phyloP scores from a whole-genome alignment of 2,113 vertebrate genomes.

The Lasiurus borealis region DNA sequence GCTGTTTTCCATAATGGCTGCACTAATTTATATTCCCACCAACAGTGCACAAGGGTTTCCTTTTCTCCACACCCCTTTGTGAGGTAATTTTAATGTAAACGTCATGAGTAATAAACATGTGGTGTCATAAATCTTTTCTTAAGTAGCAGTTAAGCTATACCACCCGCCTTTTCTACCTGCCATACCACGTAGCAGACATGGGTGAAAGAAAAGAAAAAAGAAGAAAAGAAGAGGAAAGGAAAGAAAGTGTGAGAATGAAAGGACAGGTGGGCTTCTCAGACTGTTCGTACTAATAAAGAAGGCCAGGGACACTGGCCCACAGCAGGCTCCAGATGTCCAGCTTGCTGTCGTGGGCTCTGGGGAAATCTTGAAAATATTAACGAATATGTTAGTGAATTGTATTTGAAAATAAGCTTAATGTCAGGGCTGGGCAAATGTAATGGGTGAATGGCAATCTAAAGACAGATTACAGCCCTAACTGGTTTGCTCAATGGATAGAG shows the following conservation, averaged over 20 bases:
- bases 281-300: neutral
- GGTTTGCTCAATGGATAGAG: too few relatives aligned
- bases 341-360: neutral
- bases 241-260: slow-evolving; percentile 36
- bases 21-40: neutral
- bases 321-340: neutral
- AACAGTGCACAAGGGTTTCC: neutral
- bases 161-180: neutral
- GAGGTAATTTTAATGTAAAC: slow-evolving; percentile 37
- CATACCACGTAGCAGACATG: neutral
- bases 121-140: neutral
- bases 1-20: neutral
- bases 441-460: slow-evolving; percentile 59
- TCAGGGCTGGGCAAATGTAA: slow-evolving; percentile 13
- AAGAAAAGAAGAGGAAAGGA: neutral
- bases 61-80: neutral
- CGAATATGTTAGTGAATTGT: neutral
- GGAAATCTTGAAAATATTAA: slow-evolving; percentile 43
- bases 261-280: neutral
- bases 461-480: neutral
- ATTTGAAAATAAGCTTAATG: slow-evolving; percentile 54
- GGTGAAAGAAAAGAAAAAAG: slow-evolving; percentile 36
- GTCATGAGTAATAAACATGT: neutral
- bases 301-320: fast-evolving
- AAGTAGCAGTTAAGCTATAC: slow-evolving; percentile 12